Evolutionary conservation across 1,140 invertebrate genomes (phyloP), one percentile per base, ranked within the genome.

Genomic region (Ylistrum balloti): DNA sequence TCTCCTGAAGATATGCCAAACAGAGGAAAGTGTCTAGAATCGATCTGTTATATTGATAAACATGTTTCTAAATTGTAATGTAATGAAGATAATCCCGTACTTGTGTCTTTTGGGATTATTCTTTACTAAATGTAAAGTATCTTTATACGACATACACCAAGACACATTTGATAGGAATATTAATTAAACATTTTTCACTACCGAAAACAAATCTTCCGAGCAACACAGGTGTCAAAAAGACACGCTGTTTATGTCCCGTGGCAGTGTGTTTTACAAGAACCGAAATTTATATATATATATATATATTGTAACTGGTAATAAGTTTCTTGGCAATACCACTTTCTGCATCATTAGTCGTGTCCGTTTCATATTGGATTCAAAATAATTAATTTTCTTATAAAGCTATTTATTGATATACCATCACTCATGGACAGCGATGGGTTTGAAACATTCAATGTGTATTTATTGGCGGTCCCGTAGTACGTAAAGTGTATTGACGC

Each of bases 281-380:
- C 56, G 5, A 74, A 28, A 74, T 74, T n/a, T 28, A 74, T n/a
- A 74, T 74, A 45, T 45, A n/a, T n/a, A 74, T 74, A 45, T 45
- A n/a, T 74, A 74, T 74, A 74, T 28, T 74, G n/a, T 74, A n/a
- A 74, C 56, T 28, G 56, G 56, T n/a, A 74, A 74, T 74, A 22
- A n/a, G 1, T 28, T 28, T 28, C 56, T 74, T 17, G 56, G 56
- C 22, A 74, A 74, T 74, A 28, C 56, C n/a, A 28, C 1, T n/a
- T n/a, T 28, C 1, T 17, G 17, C 22, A 74, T 28, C 56, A 74
- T 74, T 74, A 74, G 28, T 74, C 56, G 56, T 74, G 17, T n/a
- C 22, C 13, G 9, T 74, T 74, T 74, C 56, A 74, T n/a, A 9
- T 74, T 9, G 56, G 17, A 74, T 74, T 74, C 56, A 74, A 28